Percentiles rank a stretch among this genome's conserved stretches.
phyloP scores from a whole-genome alignment of 2,888 invertebrate genomes.

The Argynnis bischoffii region DNA sequence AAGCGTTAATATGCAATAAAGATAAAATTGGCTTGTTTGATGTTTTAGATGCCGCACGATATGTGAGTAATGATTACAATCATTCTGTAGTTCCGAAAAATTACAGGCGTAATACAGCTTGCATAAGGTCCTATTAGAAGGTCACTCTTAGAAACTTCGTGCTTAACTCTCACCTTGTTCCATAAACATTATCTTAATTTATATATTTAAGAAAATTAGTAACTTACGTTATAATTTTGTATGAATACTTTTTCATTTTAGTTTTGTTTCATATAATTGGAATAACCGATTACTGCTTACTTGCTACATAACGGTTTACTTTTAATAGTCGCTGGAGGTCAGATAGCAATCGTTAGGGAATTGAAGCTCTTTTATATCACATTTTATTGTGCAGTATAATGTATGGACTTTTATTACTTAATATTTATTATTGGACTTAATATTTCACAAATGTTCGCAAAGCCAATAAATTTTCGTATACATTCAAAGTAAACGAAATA shows the following conservation, averaged over 20 bases:
- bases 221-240: slow-evolving; percentile 26
- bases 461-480: neutral
- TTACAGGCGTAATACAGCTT: slow-evolving; percentile 27
- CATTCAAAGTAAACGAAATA: slow-evolving; percentile 21
- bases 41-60: slow-evolving; percentile 7
- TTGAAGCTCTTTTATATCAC: slow-evolving; percentile 17
- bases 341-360: slow-evolving; percentile 21
- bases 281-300: slow-evolving; percentile 10
- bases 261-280: slow-evolving; percentile 18
- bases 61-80: slow-evolving; percentile 32
- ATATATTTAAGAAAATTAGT: slow-evolving; percentile 32
- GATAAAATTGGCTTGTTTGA: slow-evolving; percentile 15
- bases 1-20: slow-evolving; percentile 10
- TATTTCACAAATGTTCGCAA: neutral
- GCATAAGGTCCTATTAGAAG: slow-evolving; percentile 38
- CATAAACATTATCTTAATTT: slow-evolving; percentile 36
- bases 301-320: slow-evolving; percentile 15
- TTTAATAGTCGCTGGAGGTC: slow-evolving; percentile 25
- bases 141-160: slow-evolving; percentile 34
- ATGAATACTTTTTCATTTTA: slow-evolving; percentile 16
- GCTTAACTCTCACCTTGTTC: slow-evolving; percentile 40
- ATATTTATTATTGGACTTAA: neutral
- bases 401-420: neutral
- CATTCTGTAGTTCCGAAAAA: slow-evolving; percentile 35
- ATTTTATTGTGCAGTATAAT: neutral